Conservation (phyloP, 2,888 invertebrate genomes). For the Diaprepes abbreviatus region DNA sequence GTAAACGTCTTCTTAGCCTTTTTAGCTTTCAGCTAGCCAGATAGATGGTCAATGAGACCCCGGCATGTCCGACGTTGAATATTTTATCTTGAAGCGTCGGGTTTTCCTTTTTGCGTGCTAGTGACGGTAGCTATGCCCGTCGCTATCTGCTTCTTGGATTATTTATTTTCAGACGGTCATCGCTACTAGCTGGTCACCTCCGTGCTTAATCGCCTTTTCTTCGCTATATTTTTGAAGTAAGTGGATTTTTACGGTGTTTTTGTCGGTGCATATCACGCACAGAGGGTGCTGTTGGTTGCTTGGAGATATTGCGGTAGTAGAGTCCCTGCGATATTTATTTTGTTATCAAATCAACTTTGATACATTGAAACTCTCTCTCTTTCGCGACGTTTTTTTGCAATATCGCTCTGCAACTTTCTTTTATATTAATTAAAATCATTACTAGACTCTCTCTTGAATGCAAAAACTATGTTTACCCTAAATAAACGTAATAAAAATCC, state of each 20-base stretch:
- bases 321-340: constrained; percentile 6
- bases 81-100: constrained; percentile 31
- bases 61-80: constrained; percentile 22
- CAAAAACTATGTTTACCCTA: neutral
- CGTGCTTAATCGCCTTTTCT: constrained; percentile 43
- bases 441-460: neutral
- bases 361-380: no score
- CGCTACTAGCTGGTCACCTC: constrained; percentile 33
- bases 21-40: constrained; percentile 9
- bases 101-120: constrained; percentile 46
- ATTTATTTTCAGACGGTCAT: constrained; percentile 41
- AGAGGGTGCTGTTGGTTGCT: neutral
- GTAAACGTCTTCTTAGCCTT: constrained; percentile 9
- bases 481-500: constrained; percentile 25
- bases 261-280: constrained; percentile 9
- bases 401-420: no score
- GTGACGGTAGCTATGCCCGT: constrained; percentile 23
- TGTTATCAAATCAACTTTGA: no score
- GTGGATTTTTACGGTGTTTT: constrained; percentile 35
- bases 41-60: constrained; percentile 4
- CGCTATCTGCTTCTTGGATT: constrained; percentile 32
- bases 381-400: no score
- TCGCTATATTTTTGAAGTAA: constrained; percentile 38
- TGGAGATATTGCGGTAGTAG: neutral
- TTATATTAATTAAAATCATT: neutral